These are phyloP conservation scores for Strigops habroptila DNA, from an alignment of 2,113 vertebrate species.

Conservation along the genomic window DNA sequence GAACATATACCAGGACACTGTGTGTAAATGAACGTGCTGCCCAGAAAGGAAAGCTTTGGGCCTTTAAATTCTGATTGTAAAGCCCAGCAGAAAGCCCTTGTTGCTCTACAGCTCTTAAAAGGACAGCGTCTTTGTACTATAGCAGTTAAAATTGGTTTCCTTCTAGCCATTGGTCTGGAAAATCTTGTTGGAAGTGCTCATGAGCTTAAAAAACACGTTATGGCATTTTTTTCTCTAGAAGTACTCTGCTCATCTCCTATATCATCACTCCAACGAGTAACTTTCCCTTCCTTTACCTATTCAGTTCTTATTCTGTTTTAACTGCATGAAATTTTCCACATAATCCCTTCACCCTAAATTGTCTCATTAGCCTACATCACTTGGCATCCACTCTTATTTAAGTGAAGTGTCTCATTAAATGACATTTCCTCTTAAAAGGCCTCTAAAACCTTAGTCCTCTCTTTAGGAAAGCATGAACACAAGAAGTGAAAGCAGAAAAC, in stretches of 20 bases:
- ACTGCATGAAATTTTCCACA: background rate
- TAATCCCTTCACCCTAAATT: background rate
- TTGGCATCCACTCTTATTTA: background rate
- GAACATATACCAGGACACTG: background rate
- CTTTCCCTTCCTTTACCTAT: background rate
- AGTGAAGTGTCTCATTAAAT: conserved; percentile 6
- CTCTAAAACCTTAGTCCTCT: background rate
- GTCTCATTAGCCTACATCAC: conserved; percentile 4
- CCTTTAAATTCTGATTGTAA: background rate
- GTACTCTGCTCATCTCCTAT: background rate
- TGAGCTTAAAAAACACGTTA: background rate
- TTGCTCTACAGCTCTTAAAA: background rate
- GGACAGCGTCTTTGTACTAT: background rate
- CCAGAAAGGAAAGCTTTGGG: background rate
- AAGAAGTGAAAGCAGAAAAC: background rate
- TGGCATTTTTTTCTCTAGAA: background rate
- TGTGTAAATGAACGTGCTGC: background rate
- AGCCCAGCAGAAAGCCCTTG: background rate
- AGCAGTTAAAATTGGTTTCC: background rate
- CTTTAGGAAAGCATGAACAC: background rate
- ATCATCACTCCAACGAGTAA: background rate
- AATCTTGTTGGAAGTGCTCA: background rate
- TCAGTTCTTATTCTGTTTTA: background rate
- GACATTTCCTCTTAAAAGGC: background rate
- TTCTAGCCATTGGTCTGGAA: background rate